These are phyloP conservation scores for Cetonia aurata DNA, from an alignment of 2,888 invertebrate species.

Conservation along the genomic window DNA sequence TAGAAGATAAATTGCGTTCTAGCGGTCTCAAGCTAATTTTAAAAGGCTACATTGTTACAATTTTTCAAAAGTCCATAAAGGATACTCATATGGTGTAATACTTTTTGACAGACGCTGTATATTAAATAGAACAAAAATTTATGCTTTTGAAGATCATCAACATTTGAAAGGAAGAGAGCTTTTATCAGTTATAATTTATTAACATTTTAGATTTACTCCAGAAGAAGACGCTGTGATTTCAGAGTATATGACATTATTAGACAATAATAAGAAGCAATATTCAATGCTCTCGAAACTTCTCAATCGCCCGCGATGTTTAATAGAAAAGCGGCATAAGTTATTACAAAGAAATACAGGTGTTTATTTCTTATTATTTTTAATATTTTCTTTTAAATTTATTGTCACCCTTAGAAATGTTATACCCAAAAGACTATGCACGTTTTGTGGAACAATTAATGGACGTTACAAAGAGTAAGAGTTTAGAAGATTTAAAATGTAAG, in stretches of 20 bases:
- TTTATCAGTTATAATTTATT: background rate
- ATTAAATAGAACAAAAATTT: no score
- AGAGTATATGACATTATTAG: conserved; percentile 22
- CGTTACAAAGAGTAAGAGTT: conserved; percentile 9
- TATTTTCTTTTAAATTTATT: conserved; percentile 14
- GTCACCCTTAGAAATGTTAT: conserved; percentile 2
- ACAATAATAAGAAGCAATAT: conserved; percentile 10
- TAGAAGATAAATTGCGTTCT: no score
- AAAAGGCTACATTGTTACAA: no score
- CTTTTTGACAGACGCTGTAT: no score
- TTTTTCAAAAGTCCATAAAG: no score
- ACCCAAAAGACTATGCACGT: background rate
- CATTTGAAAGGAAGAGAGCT: no score
- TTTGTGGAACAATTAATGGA: conserved; percentile 15
- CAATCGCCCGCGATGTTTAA: conserved; percentile 26
- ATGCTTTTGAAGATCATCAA: no score
- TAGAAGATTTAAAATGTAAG: conserved; percentile 23
- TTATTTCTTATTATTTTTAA: background rate
- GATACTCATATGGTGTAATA: no score
- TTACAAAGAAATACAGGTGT: conserved; percentile 8
- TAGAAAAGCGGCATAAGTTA: conserved; percentile 32
- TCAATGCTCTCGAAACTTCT: conserved; percentile 36
- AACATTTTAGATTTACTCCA: conserved; percentile 35
- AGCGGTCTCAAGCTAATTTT: no score
- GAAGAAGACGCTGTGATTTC: conserved; percentile 42